These are phyloP conservation scores for Cordilura impudica DNA, from an alignment of 2,888 invertebrate species.

Conservation along the genomic window DNA sequence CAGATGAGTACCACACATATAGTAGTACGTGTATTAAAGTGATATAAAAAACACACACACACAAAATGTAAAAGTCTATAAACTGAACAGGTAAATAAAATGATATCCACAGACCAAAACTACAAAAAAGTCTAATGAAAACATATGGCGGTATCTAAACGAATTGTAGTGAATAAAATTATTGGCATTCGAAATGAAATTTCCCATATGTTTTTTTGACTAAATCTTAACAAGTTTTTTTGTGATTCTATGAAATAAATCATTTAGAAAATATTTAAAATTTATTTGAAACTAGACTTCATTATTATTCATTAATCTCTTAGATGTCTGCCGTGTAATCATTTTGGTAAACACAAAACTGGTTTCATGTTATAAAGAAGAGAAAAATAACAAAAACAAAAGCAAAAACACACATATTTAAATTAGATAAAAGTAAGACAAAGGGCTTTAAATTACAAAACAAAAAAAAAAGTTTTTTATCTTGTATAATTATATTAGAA, in stretches of 20 bases:
- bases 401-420: background rate
- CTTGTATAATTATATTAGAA: too few relatives aligned
- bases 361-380: constrained; percentile 5
- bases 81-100: constrained; percentile 12
- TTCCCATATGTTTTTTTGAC: background rate
- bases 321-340: background rate
- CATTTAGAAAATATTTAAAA: background rate
- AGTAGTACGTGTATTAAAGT: background rate
- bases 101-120: background rate
- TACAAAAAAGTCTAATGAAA: background rate
- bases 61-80: background rate
- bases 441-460: background rate
- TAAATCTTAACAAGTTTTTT: background rate
- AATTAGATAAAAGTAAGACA: background rate
- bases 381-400: background rate
- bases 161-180: background rate
- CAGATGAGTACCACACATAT: constrained; percentile 14
- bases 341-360: constrained; percentile 12
- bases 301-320: background rate
- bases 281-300: background rate
- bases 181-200: background rate
- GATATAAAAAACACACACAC: background rate
- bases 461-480: too few relatives aligned
- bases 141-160: background rate
- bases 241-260: background rate